These are phyloP conservation scores for Tetropium fuscum DNA, from an alignment of 2,888 invertebrate species.

Conservation along the genomic window DNA sequence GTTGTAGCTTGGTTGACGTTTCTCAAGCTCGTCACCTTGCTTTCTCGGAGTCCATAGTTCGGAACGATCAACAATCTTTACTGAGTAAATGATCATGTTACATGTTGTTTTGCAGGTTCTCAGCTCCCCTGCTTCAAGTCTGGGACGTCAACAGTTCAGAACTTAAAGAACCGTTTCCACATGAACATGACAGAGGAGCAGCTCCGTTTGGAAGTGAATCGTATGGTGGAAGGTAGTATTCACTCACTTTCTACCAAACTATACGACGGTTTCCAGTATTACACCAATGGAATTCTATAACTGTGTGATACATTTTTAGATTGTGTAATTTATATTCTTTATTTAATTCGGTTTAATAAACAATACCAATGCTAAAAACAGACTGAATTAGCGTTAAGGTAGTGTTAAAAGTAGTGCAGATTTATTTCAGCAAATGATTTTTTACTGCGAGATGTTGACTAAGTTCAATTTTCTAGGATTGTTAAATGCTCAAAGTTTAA, in stretches of 20 bases:
- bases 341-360: conserved; percentile 24
- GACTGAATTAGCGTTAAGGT: conserved; percentile 10
- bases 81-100: no score
- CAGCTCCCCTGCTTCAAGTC: conserved; percentile 97
- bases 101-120: conserved; percentile 85
- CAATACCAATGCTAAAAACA: conserved; percentile 16
- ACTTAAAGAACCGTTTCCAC: conserved; percentile 95
- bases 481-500: conserved; percentile 54
- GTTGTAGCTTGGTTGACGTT: no score
- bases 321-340: conserved; percentile 21
- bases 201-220: conserved; percentile 90
- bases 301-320: conserved; percentile 29
- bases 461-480: conserved; percentile 37
- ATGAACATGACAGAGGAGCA: conserved; percentile 95
- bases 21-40: no score
- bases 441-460: conserved; percentile 25
- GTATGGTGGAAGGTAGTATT: conserved; percentile 93
- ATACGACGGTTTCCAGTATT: conserved; percentile 99
- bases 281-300: conserved; percentile 95
- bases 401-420: not conserved
- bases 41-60: no score
- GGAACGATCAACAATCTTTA: no score
- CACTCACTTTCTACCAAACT: conserved; percentile 97
- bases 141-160: conserved; percentile 89
- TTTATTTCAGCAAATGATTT: conserved; percentile 4